Conservation (phyloP, 2,888 invertebrate genomes). For the Lutraria lutraria region DNA sequence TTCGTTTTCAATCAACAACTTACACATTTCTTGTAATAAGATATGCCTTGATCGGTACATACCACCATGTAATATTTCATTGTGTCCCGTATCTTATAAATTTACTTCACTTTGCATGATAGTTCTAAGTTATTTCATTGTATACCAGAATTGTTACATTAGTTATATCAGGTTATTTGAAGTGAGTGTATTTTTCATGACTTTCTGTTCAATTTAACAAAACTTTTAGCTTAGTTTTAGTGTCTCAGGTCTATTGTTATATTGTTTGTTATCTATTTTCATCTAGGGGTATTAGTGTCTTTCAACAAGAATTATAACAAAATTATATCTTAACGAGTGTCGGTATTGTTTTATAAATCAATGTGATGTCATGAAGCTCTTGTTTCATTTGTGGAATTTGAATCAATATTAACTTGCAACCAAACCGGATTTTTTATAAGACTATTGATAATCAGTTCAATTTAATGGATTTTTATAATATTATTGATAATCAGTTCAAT, state of each 20-base stretch:
- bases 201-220: not conserved
- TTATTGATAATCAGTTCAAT: no score
- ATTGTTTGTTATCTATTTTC: not conserved
- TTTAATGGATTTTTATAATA: no score
- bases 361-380: not conserved
- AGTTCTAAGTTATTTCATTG: not conserved
- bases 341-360: not conserved
- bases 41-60: no score
- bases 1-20: no score
- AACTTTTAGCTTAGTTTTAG: slow-evolving; percentile 9
- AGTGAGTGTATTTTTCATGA: not conserved
- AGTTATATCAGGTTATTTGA: not conserved
- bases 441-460: no score
- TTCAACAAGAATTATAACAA: slow-evolving; percentile 3
- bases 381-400: not conserved
- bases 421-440: no score
- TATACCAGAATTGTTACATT: not conserved
- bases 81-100: no score
- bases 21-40: no score
- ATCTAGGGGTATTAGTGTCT: slow-evolving; percentile 12
- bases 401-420: not conserved
- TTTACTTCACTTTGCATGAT: no score
- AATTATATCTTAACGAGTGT: not conserved
- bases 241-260: slow-evolving; percentile 6
- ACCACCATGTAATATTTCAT: no score